Evolutionary conservation across 2,113 vertebrate species (phyloP), one percentile per base, ranked within the genome.

Genomic region (Carlito syrichta): DNA sequence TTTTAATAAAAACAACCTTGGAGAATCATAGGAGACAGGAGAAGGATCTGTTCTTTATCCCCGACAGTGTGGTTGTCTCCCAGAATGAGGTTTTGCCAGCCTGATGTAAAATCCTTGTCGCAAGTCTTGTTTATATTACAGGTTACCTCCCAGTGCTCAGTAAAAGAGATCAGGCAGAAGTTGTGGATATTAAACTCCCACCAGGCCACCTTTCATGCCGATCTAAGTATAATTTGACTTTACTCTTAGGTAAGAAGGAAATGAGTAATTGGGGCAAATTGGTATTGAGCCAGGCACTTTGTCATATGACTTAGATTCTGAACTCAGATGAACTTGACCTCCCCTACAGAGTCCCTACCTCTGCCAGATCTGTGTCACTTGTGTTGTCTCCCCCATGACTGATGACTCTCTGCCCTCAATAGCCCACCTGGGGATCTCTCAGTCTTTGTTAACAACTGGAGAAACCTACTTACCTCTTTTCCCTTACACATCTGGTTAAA

Each of bases 1-100:
- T 98, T 97, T 97, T 98, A 98, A 97, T 98, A 98, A 97, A 97
- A 97, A 96, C 66, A 97, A 96, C 92, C 97, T 97, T 98, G 95
- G 93, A 96, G 95, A 88, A 97, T 86, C 86, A 23, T 23, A 96
- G 95, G 62, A 93, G 96, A 98, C 91, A 97, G 95, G 86, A 96
- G 97, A 96, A 96, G 97, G 96, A 62, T 97, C 94, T 98, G 77
- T 96, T 97, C 95, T 98, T 97, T 97, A 96, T 92, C 89, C 85
- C 81, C 77, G 54, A 73, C 30, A 45, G 45, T 23, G 54, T 38
- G 40, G 71, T 54, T 68, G 32, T 73, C 66, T 86, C 78, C 38
- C 73, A 85, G 93, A 93, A 95, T 88, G 54, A 98, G 92, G 63
- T 97, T 98, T 96, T 95, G 60, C 86, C 83, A 54, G 85, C 16